Evolutionary conservation across 92 coral and sea anemone species (phyloP), one percentile per base, ranked within the genome.

Genomic region (Porites lobata): DNA sequence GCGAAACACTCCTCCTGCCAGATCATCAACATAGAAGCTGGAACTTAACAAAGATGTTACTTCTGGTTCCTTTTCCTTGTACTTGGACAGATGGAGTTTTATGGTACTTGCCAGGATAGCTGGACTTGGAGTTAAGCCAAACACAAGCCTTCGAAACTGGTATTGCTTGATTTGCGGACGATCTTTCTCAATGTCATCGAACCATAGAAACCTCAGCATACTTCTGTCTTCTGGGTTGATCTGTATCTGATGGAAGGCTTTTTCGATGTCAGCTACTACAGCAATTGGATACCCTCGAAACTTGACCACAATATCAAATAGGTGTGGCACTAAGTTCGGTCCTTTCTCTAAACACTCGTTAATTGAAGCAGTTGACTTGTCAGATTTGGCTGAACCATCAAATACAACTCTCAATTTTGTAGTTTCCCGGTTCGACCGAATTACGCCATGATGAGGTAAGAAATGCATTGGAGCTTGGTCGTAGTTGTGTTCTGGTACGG

Each of bases 381-480:
- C 22, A 6, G 78, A 7, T 71, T 72, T 79, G 59, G 80, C 85
- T 20, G 81, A 87, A 72, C 88, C 88, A 75, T 84, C 88, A 72
- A 73, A 84, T 8, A 84, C 88, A 75, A 84, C 69, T 13, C 85
- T 68, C 32, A 71, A 69, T 20, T 87, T 87, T 57, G 90, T 79
- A 8, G 90, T 87, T 72, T 87, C 90, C 20, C 80, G 59, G 77
- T 87, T 80, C 63, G 76, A 47, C 61, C 80, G 47, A 47, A 78
- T 79, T 62, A 87, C 90, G 38, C 85, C 91, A 29, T 91, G 91
- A 80, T 87, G 89, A 51, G 92, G 88, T 18, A 89, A 71, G 80
- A 76, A 89, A 56, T 89, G 82, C 24, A 50, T 79, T 9, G 53
- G 80, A 59, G 65, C 82, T 50, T 61, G 84, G 87, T 72, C 22